A percentile compares a stretch with the other conserved stretches of the same genome.
Evolutionary conservation across 2,888 invertebrate genomes (phyloP).

Genomic region (Loripinus fragilis): DNA sequence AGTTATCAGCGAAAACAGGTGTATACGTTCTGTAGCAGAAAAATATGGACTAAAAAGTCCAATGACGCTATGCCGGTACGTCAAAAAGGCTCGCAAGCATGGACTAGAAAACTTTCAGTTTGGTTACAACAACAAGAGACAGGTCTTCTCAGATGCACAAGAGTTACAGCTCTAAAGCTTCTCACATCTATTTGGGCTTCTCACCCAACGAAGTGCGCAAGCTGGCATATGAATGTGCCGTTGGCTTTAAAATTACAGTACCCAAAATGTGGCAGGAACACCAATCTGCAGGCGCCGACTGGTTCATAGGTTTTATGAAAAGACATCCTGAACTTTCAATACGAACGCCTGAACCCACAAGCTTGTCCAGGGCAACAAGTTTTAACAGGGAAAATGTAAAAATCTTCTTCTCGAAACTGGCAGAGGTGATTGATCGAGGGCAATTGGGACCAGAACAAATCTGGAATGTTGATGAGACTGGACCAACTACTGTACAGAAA

Average conservation of each 20-base stretch:
- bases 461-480: neutral
- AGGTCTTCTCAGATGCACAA: neutral
- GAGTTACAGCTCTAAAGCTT: neutral
- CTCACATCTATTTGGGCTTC: neutral
- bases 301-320: neutral
- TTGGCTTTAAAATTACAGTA: neutral
- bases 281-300: neutral
- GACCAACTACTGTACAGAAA: neutral
- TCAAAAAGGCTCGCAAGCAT: neutral
- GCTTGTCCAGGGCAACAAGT: neutral
- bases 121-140: neutral
- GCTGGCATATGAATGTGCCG: neutral
- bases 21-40: neutral
- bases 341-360: neutral
- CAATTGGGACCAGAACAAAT: neutral
- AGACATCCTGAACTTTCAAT: neutral
- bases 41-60: neutral
- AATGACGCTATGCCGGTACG: neutral
- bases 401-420: neutral
- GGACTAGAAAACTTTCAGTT: neutral
- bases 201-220: neutral
- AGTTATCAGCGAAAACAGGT: neutral
- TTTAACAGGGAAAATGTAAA: neutral
- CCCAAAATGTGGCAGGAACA: neutral
- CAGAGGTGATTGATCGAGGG: neutral